A percentile compares a stretch with the other conserved stretches of the same genome.
Conservation (phyloP, 2,888 invertebrate genomes). For the Caenorhabditis panamensis region DNA sequence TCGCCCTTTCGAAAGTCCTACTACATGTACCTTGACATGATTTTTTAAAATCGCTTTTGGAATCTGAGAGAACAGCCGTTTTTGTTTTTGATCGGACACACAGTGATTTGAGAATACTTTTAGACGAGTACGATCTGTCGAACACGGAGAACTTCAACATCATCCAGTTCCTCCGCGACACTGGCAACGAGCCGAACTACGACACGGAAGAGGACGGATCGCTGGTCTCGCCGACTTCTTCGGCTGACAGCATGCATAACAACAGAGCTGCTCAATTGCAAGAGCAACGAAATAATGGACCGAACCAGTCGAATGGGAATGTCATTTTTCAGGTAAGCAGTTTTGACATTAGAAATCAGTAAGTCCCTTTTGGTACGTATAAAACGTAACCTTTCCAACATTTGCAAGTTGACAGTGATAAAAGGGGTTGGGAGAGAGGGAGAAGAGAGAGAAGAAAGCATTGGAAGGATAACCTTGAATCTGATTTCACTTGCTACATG, state of each 20-base stretch:
- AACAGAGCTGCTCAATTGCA: conserved; percentile 6
- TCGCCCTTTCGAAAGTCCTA: too few species aligned
- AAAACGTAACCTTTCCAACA: too few species aligned
- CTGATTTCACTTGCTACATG: conserved; percentile 21
- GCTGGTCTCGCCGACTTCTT: conserved; percentile 57
- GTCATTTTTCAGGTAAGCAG: conserved; percentile 23
- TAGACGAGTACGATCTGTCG: conserved; percentile 42
- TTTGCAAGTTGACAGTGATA: background rate
- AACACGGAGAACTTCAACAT: conserved; percentile 58
- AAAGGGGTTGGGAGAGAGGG: conserved; percentile 4
- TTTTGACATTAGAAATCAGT: too few species aligned
- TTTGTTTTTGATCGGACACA: too few species aligned
- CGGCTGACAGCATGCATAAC: conserved; percentile 46
- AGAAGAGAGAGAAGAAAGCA: conserved; percentile 17
- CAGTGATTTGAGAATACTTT: conserved; percentile 6
- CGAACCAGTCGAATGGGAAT: conserved; percentile 12
- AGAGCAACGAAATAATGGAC: conserved; percentile 9
- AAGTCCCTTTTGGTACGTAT: background rate
- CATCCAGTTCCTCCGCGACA: conserved; percentile 50
- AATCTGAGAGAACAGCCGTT: too few species aligned
- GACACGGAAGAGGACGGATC: conserved; percentile 52
- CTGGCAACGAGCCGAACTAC: conserved; percentile 45
- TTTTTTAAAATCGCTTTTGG: too few species aligned
- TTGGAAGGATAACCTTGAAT: conserved; percentile 40
- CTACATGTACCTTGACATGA: too few species aligned